phyloP scores from a whole-genome alignment of 2,113 vertebrate genomes.

The Holacanthus passer region DNA sequence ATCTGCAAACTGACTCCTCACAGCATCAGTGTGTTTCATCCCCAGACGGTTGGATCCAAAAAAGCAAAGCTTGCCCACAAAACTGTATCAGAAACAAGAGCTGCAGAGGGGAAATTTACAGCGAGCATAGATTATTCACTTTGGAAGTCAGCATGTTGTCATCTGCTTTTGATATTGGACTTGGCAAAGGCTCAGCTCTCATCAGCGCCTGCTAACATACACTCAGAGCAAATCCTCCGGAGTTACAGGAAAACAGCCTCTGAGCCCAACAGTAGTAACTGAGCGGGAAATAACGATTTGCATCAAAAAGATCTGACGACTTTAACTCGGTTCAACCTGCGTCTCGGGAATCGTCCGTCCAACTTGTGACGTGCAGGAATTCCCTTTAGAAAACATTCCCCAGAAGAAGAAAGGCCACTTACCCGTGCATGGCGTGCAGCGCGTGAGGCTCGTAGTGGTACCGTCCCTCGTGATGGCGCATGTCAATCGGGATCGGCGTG shows the following conservation, averaged over 20 bases:
- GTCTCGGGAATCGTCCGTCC: neutral
- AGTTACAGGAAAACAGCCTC: constrained; percentile 27
- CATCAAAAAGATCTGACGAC: constrained; percentile 22
- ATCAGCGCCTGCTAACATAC: constrained; percentile 31
- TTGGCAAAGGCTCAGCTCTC: constrained; percentile 56
- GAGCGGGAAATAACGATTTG: constrained; percentile 11
- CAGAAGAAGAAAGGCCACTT: constrained; percentile 73
- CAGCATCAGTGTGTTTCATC: constrained; percentile 17
- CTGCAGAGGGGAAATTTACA: constrained; percentile 40
- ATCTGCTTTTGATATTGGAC: constrained; percentile 64
- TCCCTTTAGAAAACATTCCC: neutral
- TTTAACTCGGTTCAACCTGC: neutral
- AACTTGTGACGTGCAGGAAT: neutral
- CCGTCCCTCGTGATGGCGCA: constrained; percentile 95
- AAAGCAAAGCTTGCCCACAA: constrained; percentile 40
- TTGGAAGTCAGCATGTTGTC: constrained; percentile 61
- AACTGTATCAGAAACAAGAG: constrained; percentile 46
- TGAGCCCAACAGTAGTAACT: neutral
- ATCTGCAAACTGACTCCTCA: constrained; percentile 42
- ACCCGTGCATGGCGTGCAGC: constrained; percentile 93
- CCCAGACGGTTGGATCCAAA: constrained; percentile 20
- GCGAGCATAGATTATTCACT: constrained; percentile 61
- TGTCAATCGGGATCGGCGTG: constrained; percentile 94
- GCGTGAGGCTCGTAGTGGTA: constrained; percentile 96
- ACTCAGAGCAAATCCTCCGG: neutral